Evolutionary conservation across 2,797 vertebrate species (phyloP), one percentile per base, ranked within the genome.

Genomic region (Danio tinwini): DNA sequence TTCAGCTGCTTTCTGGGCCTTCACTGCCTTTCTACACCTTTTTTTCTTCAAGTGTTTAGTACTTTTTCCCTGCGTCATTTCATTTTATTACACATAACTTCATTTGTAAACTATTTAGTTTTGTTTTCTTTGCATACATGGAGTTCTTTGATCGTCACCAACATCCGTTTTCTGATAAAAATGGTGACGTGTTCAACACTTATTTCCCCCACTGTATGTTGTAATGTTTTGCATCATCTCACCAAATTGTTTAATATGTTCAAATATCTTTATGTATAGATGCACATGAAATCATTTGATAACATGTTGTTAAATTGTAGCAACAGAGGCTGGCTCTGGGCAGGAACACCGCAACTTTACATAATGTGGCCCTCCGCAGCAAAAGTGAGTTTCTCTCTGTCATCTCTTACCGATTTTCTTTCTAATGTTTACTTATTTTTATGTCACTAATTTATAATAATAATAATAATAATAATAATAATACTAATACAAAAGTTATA

Each of bases 271-370:
- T 13, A 55, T 65, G 44, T 13, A 47, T n/a, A 6, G 37, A 37
- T 69, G 45, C 12, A 21, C 4, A 37, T 81, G 11, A 78, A 53
- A 62, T 37, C 5, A 50, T 37, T 13, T 52, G 5, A 16, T 72
- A 81, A 42, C n/a, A 55, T 61, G 50, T 47, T 6, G 65, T 7
- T 64, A 5, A n/a, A 44, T 50, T 68, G 74, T 85, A 97, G 96
- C 97, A 97, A 88, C 96, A 97, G 90, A 97, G 97, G 85, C 90
- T 96, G 0, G 91, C 94, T 0, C 85, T 97, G 83, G 92, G 92
- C 47, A 96, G 96, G 85, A 98, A 96, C 92, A 96, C 90, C 76
- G 93, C 95, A 0, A 94, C 96, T 7, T 88, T 97, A 74, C 96
- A 96, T 90, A 96, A 94, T 0, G 96, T 97, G 5, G 93, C 96